A percentile compares a stretch with the other conserved stretches of the same genome.
These are phyloP conservation scores for Chrysolina americana DNA, from an alignment of 2,888 invertebrate species.

Conservation along the genomic window DNA sequence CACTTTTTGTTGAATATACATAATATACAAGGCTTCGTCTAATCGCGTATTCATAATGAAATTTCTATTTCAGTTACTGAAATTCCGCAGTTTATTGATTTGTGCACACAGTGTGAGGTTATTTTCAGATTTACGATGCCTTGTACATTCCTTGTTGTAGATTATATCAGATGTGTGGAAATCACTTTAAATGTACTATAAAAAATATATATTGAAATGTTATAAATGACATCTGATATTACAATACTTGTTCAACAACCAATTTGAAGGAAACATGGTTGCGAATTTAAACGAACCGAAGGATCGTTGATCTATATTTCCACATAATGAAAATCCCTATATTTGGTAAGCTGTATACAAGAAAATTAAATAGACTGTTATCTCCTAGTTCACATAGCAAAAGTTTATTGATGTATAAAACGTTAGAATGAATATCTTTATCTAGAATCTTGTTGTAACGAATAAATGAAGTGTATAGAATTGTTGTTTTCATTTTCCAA, in stretches of 20 bases:
- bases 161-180: background rate
- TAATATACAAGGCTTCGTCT: background rate
- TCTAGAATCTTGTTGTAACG: conserved; percentile 58
- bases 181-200: background rate
- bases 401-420: conserved; percentile 46
- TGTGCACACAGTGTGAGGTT: background rate
- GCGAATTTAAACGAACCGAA: background rate
- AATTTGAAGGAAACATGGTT: background rate
- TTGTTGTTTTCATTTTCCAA: conserved; percentile 26
- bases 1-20: conserved; percentile 12
- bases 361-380: conserved; percentile 61
- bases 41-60: background rate
- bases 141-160: background rate
- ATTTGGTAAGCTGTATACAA: conserved; percentile 59
- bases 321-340: conserved; percentile 44
- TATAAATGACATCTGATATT: background rate
- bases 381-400: conserved; percentile 56
- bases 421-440: conserved; percentile 47
- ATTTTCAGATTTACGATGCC: background rate
- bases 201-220: background rate
- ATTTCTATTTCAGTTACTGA: too few species aligned
- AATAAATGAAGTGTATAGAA: conserved; percentile 49
- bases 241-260: background rate
- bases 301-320: conserved; percentile 9
- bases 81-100: background rate